Evolutionary conservation across 2,113 vertebrate genomes (phyloP), one percentile per base, ranked within the genome.

Genomic region (Siniperca chuatsi): DNA sequence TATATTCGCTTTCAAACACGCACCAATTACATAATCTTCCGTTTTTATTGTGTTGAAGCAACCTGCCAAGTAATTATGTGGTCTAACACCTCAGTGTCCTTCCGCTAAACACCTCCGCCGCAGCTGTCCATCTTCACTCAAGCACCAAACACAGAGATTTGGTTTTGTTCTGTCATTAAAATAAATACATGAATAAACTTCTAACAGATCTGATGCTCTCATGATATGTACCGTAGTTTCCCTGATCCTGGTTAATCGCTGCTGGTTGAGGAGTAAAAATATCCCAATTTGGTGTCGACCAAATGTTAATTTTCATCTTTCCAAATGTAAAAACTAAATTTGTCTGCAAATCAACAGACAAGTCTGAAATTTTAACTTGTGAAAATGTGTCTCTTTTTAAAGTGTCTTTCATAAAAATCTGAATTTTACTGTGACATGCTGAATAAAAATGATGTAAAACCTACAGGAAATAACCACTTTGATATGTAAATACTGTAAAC

Each of bases 21-120:
- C 29, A 75, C 9, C 58, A 57, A 8, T 83, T 81, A 86, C 55
- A 74, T 85, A 58, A 83, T 62, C 23, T 18, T 0, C 44, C 35
- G 44, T 61, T 85, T 46, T 66, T 40, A 67, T 71, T 77, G 42
- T 76, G 8, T 69, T 42, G 35, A 81, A 70, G 57, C 55, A 81
- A 71, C 40, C 74, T 65, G 78, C 61, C 81, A 75, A 52, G 79
- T 79, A 81, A 81, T 82, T 62, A 82, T 85, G 60, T 80, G 77
- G 72, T 79, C 75, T 64, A 74, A 73, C 83, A 82, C 78, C 75
- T 86, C 71, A 9, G 40, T 46, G 44, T 71, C 60, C 37, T 10
- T 79, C 55, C 50, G 62, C 52, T 35, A 58, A 72, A 86, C 83
- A 81, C 83, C 85, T 82, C 79, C 79, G 54, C 79, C 71, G 62